phyloP scores from a whole-genome alignment of 92 coral and sea anemone genomes.

The Chrysogorgia sp. region DNA sequence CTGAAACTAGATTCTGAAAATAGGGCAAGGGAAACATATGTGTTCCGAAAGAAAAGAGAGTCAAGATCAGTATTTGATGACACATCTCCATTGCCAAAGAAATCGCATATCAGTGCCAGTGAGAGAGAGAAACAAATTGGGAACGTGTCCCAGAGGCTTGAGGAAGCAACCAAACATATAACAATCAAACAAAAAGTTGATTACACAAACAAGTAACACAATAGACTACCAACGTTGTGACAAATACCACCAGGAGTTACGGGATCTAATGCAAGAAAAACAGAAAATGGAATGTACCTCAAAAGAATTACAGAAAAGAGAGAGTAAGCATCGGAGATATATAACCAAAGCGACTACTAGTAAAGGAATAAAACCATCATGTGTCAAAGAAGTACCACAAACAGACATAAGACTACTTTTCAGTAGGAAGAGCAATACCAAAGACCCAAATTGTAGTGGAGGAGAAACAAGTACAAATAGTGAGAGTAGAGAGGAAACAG shows the following conservation, averaged over 20 bases:
- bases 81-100: slow-evolving; percentile 5
- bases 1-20: slow-evolving; percentile 29
- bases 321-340: not conserved
- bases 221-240: not conserved
- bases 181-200: not conserved
- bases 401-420: not conserved
- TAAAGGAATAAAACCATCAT: not conserved
- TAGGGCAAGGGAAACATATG: slow-evolving; percentile 48
- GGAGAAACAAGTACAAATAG: not conserved
- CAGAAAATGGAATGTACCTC: not conserved
- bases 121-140: not conserved
- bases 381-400: not conserved
- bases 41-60: slow-evolving; percentile 38
- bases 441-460: too few relatives aligned
- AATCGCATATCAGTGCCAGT: slow-evolving; percentile 1
- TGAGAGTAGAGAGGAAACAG: not conserved
- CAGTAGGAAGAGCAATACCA: not conserved
- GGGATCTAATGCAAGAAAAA: not conserved
- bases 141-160: too few relatives aligned
- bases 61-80: slow-evolving; percentile 42
- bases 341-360: not conserved
- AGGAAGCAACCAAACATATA: not conserved
- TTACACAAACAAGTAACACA: not conserved
- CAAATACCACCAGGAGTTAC: not conserved
- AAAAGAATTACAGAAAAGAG: not conserved